Evolutionary conservation across 2,797 vertebrate genomes (phyloP).

Genomic region (Platalea minor): DNA sequence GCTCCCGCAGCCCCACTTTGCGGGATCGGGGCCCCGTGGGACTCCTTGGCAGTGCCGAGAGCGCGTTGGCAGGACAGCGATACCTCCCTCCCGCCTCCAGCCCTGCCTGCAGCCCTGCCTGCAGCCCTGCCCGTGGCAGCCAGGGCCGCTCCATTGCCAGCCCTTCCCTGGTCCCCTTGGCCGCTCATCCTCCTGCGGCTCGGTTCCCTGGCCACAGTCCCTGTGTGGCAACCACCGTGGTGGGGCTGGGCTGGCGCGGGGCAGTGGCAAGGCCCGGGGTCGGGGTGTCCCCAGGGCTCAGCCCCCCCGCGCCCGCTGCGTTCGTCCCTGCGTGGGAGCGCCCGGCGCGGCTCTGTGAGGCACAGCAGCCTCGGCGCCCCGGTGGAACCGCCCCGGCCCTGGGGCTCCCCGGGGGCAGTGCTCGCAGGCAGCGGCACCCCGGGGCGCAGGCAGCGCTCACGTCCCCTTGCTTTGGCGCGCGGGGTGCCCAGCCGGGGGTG

Average conservation of each 20-base stretch:
- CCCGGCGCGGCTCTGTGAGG: neutral
- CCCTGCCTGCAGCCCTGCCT: too few species aligned
- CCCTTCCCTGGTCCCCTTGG: neutral
- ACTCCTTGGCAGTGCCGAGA: neutral
- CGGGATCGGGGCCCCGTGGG: too few species aligned
- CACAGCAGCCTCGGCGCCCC: neutral
- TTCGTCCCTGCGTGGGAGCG: neutral
- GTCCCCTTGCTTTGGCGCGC: neutral
- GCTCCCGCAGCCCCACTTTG: neutral
- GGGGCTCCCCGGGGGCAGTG: neutral
- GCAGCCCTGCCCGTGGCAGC: too few species aligned
- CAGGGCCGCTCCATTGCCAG: too few species aligned
- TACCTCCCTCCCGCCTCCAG: neutral
- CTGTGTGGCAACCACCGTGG: fast-evolving
- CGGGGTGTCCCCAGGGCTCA: neutral
- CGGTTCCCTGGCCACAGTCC: neutral
- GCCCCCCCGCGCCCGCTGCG: neutral
- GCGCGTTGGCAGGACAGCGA: neutral
- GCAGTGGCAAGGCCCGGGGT: neutral
- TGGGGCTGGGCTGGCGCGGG: neutral
- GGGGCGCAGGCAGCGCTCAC: neutral
- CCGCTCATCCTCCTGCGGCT: fast-evolving
- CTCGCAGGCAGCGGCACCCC: neutral
- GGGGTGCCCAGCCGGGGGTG: neutral
- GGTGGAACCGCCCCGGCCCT: neutral